Conservation (phyloP, 2,888 invertebrate genomes). For the Labia minor region DNA sequence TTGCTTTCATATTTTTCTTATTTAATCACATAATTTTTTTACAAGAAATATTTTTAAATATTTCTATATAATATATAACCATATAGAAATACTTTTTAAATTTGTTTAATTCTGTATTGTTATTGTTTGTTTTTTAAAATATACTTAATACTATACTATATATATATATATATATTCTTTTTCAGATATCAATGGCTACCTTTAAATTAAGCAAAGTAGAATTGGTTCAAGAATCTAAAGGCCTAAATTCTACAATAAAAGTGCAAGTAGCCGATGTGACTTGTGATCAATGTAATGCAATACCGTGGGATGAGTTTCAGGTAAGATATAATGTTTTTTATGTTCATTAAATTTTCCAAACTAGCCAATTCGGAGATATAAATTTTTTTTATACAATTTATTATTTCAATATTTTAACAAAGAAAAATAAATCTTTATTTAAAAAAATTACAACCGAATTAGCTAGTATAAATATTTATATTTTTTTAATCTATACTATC, state of each 20-base stretch:
- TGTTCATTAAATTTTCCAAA: neutral
- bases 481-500: neutral
- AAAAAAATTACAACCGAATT: neutral
- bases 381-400: neutral
- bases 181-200: slow-evolving; percentile 44
- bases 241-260: slow-evolving; percentile 53
- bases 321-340: slow-evolving; percentile 36
- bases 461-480: neutral
- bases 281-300: slow-evolving; percentile 73
- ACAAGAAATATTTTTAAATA: slow-evolving; percentile 2
- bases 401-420: neutral
- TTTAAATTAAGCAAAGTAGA: slow-evolving; percentile 66
- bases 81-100: no score
- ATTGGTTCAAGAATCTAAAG: slow-evolving; percentile 57
- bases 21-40: no score
- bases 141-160: no score
- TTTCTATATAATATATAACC: no score
- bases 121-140: no score
- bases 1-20: no score
- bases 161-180: no score
- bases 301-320: slow-evolving; percentile 93
- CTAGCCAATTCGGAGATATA: neutral
- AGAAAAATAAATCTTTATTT: no score
- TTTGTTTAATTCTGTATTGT: no score
- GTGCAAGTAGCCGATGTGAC: slow-evolving; percentile 58